Evolutionary conservation across 2,797 vertebrate genomes (phyloP).

Genomic region (Vireo griseus): DNA sequence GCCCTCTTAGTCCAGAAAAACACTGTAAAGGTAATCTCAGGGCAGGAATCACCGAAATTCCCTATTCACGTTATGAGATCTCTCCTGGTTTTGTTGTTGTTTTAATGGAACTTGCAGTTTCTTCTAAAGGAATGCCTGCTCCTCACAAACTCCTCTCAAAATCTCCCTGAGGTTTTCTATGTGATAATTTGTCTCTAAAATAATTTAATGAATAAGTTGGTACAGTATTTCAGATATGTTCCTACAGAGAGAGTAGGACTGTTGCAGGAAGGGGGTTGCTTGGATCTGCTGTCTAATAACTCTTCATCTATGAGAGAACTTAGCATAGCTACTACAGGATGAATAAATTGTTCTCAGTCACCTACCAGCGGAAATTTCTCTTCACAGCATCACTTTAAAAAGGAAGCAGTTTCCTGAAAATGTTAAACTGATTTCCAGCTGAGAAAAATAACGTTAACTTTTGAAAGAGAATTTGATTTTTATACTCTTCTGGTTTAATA

Average conservation of each 20-base stretch:
- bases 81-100: neutral
- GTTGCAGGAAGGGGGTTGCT: neutral
- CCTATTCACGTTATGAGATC: neutral
- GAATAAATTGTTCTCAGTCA: conserved; percentile 26
- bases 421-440: conserved; percentile 53
- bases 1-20: neutral
- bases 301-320: neutral
- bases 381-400: conserved; percentile 33
- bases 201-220: neutral
- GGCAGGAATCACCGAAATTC: neutral
- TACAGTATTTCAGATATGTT: neutral
- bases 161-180: neutral
- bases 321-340: neutral
- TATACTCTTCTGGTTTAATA: conserved; percentile 46
- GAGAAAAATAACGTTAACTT: conserved; percentile 57
- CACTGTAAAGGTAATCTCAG: neutral
- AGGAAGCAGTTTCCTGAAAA: conserved; percentile 15
- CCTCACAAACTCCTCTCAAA: neutral
- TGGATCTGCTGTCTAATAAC: neutral
- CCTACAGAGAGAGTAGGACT: neutral
- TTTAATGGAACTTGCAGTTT: neutral
- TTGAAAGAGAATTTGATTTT: conserved; percentile 23
- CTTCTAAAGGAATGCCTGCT: neutral
- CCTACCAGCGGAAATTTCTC: conserved; percentile 8
- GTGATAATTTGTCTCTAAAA: neutral